Base-by-base conservation (phyloP, 2,113 vertebrate species). In the Sclerurus mexicanus region DNA sequence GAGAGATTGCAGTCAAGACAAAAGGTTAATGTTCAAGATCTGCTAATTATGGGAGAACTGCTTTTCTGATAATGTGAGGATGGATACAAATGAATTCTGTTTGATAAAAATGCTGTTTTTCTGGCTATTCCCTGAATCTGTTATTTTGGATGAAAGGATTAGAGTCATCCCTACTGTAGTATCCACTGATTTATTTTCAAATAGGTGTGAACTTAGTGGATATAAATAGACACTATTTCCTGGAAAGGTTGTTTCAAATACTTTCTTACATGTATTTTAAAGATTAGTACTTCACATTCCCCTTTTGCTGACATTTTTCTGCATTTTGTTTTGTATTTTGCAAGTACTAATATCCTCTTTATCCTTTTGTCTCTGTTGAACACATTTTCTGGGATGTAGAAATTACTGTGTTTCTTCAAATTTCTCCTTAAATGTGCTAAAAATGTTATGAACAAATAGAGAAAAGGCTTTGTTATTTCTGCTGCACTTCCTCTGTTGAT, bases 21-120 rank as follows among this genome's bases (percentile, higher is more conserved):
- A 85, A 96, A 95, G 90, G 90, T 95, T 94, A 93, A 93, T 90
- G 60, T 84, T 93, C 20, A 22, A 90, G 90, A 85, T 89, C 86
- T 94, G 68, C 90, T 96, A 90, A 96, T 95, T 90, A 82, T 79
- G 80, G 87, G 40, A 75, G 58, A 81, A 60, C 44, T 85, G 40
- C 9, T 10, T 87, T 90, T 80, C 80, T 90, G 47, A n/a, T 93
- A 87, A 63, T 68, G 56, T 80, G 73, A 64, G 40, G 60, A 81
- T 84, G 50, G 73, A 78, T 88, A 64, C 56, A 92, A 88, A 90
- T 66, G 52, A 90, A 50, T 92, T 87, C 20, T 87, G 9, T 87
- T 68, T 95, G 40, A 68, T 92, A 93, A 89, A 67, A 90, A 60
- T 71, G 23, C 31, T 72, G 47, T 52, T 94, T 40, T 80, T 56